Evolutionary conservation across 2,888 invertebrate genomes (phyloP), one percentile per base, ranked within the genome.

Genomic region (Synanthedon myopaeformis): DNA sequence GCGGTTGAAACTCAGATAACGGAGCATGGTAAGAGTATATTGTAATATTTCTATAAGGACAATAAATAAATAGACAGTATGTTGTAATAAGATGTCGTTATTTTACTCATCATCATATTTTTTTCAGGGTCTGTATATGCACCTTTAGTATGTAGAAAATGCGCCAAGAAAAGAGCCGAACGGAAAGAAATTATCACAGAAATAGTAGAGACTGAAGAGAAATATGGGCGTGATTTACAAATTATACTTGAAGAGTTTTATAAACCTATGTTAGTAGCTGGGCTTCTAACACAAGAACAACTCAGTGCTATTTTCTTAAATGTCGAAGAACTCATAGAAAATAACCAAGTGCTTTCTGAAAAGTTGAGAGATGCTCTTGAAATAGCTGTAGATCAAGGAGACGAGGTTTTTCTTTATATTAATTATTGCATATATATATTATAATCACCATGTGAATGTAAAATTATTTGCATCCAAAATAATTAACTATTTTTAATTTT

Each of bases 201-300:
- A 88, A 96, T 98, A 58, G 95, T 97, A 4, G 97, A 98, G 82
- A 98, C 98, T 2, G 98, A 98, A 82, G 93, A 96, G 72, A 98
- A 97, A 71, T 98, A 98, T 73, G 96, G 97, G 17, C 90, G 97
- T 53, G 98, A 98, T 79, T 87, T 98, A 65, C 93, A 94, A 74
- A 97, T 98, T 55, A 94, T 98, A 64, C 89, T 96, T 64, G 97
- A 97, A 76, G 97, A 96, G 78, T 96, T 96, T 76, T 95, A 95
- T 74, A 93, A 94, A 69, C 97, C 97, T 0, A 97, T 98, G 94
- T 88, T 96, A 65, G 94, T 96, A 42, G 97, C 97, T 55, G 97
- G 97, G 52, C 89, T 97, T 53, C 88, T 97, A 41, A 96, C 92
- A n/a, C 93, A 93, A 62, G 97, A 97, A 67, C 97, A 98, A 82